Base-by-base conservation (phyloP, 1,140 invertebrate genomes). In the Drosophila navojoa region DNA sequence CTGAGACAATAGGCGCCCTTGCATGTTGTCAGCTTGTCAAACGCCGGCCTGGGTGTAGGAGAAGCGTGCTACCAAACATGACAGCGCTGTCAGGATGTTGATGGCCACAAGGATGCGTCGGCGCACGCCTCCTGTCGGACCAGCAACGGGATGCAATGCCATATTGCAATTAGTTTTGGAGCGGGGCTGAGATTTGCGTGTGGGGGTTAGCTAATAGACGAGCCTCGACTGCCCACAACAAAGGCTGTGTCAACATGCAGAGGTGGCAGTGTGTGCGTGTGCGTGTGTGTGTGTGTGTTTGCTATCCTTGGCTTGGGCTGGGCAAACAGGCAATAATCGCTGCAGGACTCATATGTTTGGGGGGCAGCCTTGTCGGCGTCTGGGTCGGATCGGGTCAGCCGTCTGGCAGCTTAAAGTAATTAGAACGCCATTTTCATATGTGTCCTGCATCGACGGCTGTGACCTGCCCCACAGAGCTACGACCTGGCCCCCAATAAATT, bases 141-240 rank as follows among this genome's bases (percentile, higher is more conserved):
- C 10, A 42, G 54, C 68, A 63, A 87, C 76, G 74, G 84, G 70
- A 87, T 89, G 84, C 77, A 87, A 87, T 89, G 84, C 55, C 84
- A 87, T 87, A 87, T 87, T 89, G 84, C 84, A 87, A 87, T 87
- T 87, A 87, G 84, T 89, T 89, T 59, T 81, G 61, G 60, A 77
- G 75, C 71, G 42, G 57, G 27, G 62, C 50, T 53, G 67, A 63
- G 79, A 71, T 76, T 87, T 82, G 84, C 63, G 76, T 76, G 71
- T 76, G 42, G 72, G 67, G 79, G 76, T 66, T 19, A 67, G 71
- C 82, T 86, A 87, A 89, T 87, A 89, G 76, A 70, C 77, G 77
- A 49, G 66, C 38, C 32, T 50, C 50, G 32, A 15, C 59, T 55
- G 66, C 32, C 32, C 64, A 42, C 44, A 15, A 61, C 64, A 69